Base-by-base conservation (phyloP, 1,140 invertebrate species). In the Scaptodrosophila lebanonensis region DNA sequence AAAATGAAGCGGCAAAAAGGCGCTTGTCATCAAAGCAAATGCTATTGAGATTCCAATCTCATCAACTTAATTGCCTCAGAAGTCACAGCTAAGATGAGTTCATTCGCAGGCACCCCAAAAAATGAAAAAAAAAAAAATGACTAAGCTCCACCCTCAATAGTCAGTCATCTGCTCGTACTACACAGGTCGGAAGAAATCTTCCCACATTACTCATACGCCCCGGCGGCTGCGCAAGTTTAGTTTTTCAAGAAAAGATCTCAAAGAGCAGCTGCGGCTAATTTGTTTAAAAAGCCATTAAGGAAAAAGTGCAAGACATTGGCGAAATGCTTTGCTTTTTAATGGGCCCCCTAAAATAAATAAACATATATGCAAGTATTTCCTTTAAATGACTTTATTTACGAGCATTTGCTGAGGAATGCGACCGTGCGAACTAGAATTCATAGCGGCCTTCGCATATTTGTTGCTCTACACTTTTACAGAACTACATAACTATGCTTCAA, bases 221-320 rank as follows among this genome's bases (percentile, higher is more conserved):
- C 22, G 8, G 22, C 22, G 3, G 8, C 22, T 25, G 3, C 8
- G 8, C 22, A 25, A 25, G 8, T 25, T 25, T 8, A 3, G n/a
- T n/a, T 44, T 51, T 51, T 39, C 50, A 66, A 57, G 51, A 57
- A 58, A 70, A 57, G 63, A 39, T 32, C 18, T 43, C 25, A 44
- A 69, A 56, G 68, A 73, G 73, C 73, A 79, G 73, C 73, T 73
- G 60, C 61, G 33, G 54, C 75, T 69, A 79, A 79, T 73, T 79
- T 68, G 65, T 58, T 82, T 69, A 42, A 65, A 65, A 56, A 53
- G 39, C 64, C 56, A 82, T 79, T 73, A 47, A 30, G 15, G 20
- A 33, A 18, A n/a, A 15, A n/a, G n/a, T n/a, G n/a, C n/a, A n/a
- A n/a, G n/a, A n/a, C n/a, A n/a, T n/a, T n/a, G n/a, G n/a, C n/a